phyloP scores from a whole-genome alignment of 2,113 vertebrate genomes.

The Dasypus novemcinctus region DNA sequence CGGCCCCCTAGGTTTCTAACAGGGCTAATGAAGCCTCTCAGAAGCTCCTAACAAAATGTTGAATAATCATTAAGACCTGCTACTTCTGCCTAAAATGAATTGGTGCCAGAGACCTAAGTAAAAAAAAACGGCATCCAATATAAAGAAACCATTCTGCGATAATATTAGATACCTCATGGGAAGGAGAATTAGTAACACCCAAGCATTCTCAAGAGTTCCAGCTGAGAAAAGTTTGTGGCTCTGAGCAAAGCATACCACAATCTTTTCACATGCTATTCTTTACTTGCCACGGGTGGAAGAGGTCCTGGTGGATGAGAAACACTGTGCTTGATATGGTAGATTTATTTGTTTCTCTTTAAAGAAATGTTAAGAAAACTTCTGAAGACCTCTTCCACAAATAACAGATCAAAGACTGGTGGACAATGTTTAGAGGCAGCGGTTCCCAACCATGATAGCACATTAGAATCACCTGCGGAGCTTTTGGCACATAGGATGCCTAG shows the following conservation, averaged over 20 bases:
- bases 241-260: not conserved
- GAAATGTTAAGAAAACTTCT: not conserved
- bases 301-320: not conserved
- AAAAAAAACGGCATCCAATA: not conserved
- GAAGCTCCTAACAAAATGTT: not conserved
- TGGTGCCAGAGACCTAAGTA: not conserved
- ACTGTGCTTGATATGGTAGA: not conserved
- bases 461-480: not conserved
- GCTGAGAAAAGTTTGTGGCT: not conserved
- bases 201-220: not conserved
- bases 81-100: constrained; percentile 15
- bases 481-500: not conserved
- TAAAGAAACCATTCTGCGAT: not conserved
- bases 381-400: constrained; percentile 20
- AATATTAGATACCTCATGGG: not conserved
- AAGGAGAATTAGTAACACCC: not conserved
- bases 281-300: not conserved
- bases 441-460: not conserved
- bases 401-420: not conserved
- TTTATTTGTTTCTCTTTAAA: constrained; percentile 16
- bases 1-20: not conserved
- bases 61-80: not conserved
- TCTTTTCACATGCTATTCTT: not conserved
- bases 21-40: not conserved
- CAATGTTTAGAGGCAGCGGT: not conserved